Base-by-base conservation (phyloP, 2,888 invertebrate species). In the Sphinx pinastri region DNA sequence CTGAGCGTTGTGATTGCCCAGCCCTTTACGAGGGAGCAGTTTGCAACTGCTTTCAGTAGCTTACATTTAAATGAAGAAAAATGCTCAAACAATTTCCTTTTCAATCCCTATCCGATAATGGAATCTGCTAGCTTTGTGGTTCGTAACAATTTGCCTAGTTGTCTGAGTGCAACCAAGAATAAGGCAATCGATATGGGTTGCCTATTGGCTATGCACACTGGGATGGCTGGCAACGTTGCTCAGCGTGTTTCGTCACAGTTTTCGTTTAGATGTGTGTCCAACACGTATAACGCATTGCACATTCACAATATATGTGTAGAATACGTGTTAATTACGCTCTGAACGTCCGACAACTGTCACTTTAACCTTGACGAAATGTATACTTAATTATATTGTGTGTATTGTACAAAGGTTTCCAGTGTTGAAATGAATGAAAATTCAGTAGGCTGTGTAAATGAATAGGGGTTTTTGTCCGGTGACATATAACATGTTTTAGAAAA, bases 271-370 rank as follows among this genome's bases (percentile, higher is more conserved):
- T 71, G 84, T 83, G 76, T 77, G 75, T 77, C 76, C 71, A 76
- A 79, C 77, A 76, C 71, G 74, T 79, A 80, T 77, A 80, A 78
- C 77, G 79, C 79, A 81, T 82, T 81, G 81, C 77, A 77, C 82
- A 80, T 84, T 82, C 81, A 81, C 82, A 79, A 82, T 84, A 78
- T 79, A 76, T 76, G 78, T 82, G 83, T 81, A 84, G 82, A 63
- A 84, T 83, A 83, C 82, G 85, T 84, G 86, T 83, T 88, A 88
- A 88, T 89, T 85, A 81, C 78, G 75, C 77, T 81, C 79, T 76
- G 75, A 76, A 75, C 72, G 73, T 69, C 73, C 75, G 74, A 75
- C 79, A 78, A 76, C 75, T 83, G 82, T 84, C 77, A 79, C 75
- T 74, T 74, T 74, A 84, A 81, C 88, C 89, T 87, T 88, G 84